Evolutionary conservation across 2,113 vertebrate genomes (phyloP).

Genomic region (human (Homo sapiens)): GRCh38 chrX:83714501-83715000

Average conservation of each 20-base stretch:
- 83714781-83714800: background rate
- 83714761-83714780: background rate
- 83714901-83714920: background rate
- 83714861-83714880: background rate
- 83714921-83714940: background rate
- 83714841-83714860: background rate
- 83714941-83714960: background rate
- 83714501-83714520: too few species aligned
- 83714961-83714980: background rate
- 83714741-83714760: background rate
- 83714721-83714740: background rate
- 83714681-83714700: background rate
- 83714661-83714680: background rate
- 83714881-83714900: background rate
- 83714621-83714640: background rate
- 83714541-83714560: background rate
- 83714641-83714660: background rate
- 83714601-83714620: background rate
- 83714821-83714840: background rate
- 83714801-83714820: background rate
- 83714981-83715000: background rate
- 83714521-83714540: background rate
- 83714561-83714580: background rate
- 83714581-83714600: background rate
- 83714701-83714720: background rate